Conservation (phyloP, 2,888 invertebrate genomes). For the Invenusta paracnida region DNA sequence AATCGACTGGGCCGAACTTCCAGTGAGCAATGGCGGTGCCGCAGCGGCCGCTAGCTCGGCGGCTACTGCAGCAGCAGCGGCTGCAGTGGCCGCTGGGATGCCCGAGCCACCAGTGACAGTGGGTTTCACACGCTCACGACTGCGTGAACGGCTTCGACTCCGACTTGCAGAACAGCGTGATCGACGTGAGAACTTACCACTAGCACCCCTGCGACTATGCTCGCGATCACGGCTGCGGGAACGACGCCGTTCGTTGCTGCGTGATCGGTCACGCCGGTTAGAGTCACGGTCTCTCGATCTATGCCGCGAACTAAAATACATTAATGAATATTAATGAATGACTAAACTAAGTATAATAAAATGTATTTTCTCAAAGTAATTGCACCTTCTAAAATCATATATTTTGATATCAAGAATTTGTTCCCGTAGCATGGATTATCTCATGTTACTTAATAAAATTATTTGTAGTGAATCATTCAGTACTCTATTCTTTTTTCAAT, state of each 20-base stretch:
- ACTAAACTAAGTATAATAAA: too few species aligned
- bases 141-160: background rate
- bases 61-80: background rate
- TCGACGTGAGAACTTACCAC: background rate
- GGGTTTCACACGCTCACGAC: background rate
- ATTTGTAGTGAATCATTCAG: too few species aligned
- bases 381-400: too few species aligned
- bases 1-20: background rate
- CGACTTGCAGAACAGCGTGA: background rate
- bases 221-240: constrained; percentile 3
- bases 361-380: too few species aligned
- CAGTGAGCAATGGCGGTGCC: background rate
- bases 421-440: too few species aligned
- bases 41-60: background rate
- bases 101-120: too few species aligned
- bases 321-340: too few species aligned
- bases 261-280: background rate
- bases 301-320: too few species aligned
- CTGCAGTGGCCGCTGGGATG: background rate
- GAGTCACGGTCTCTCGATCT: too few species aligned
- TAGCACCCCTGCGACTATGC: background rate
- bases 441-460: too few species aligned
- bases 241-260: background rate
- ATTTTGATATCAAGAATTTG: too few species aligned
- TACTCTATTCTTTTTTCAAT: too few species aligned